Base-by-base conservation (phyloP, 1,140 invertebrate species). In the Daktulosphaira vitifoliae region DNA sequence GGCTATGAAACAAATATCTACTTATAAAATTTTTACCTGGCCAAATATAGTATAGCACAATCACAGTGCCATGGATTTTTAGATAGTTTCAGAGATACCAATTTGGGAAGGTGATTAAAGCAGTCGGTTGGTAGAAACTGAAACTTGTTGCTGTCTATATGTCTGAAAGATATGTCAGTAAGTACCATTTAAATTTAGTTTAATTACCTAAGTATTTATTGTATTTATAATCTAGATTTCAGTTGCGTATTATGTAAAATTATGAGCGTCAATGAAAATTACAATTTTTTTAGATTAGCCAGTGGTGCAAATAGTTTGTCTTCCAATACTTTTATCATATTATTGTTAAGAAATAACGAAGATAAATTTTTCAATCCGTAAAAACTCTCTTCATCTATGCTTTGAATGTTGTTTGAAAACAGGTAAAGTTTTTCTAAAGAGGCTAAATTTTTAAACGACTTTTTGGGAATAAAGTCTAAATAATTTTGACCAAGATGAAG, bases 21-120 rank as follows among this genome's bases (percentile, higher is more conserved):
- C n/a, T n/a, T n/a, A n/a, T n/a, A n/a, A n/a, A n/a, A n/a, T n/a
- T n/a, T n/a, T n/a, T n/a, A 33, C 74, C 76, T 76, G 0, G 84
- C 80, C 56, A 91, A 79, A 72, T 90, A 90, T 0, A 87, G 75
- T 7, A 86, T 82, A 42, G 82, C 81, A 71, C 89, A 92, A 71
- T 91, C 88, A 69, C 89, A 92, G 71, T 90, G 86, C 89, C 89
- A 91, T 0, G 88, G 87, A 75, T 92, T 92, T 68, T 86, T 86
- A 1, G 83, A 83, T 18, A 92, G 74, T 72, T 88, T 88, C 0
- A 91, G 79, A 53, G 86, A 83, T 3, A 82, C 76, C 44, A 92
- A 76, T 37, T 82, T 79, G 0, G 80, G 76, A 51, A 87, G 75
- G 18, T 79, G 78, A 68, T 89, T 86, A 22, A 92, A 74, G 1